Conservation (phyloP, 1,140 invertebrate genomes). For the Pogonomyrmex barbatus region DNA sequence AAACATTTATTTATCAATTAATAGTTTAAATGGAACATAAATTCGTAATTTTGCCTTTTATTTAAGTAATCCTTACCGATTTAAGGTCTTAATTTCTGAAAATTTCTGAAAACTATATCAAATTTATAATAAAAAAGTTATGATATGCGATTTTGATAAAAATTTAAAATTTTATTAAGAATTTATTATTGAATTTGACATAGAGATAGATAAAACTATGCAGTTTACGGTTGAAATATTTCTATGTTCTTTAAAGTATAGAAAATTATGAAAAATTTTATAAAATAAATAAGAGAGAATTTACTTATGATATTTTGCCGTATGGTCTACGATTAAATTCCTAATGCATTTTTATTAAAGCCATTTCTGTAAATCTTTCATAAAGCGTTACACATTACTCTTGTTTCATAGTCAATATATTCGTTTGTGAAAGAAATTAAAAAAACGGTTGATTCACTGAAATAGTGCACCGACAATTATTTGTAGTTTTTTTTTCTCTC, state of each 20-base stretch:
- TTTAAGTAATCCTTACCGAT: neutral
- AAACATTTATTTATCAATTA: too few species aligned
- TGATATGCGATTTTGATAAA: neutral
- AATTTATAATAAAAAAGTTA: neutral
- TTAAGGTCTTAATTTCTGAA: neutral
- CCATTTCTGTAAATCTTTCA: constrained; percentile 22
- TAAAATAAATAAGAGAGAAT: neutral
- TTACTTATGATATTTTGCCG: neutral
- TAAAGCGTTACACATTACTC: neutral
- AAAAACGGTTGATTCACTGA: constrained; percentile 36
- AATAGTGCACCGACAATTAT: constrained; percentile 65
- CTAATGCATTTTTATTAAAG: constrained; percentile 1
- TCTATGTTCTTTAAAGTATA: neutral
- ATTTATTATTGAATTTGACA: neutral
- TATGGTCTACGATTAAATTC: constrained; percentile 15
- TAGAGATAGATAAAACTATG: neutral
- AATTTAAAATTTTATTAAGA: neutral
- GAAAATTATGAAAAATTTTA: neutral
- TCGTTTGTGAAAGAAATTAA: constrained; percentile 11
- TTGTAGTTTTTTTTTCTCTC: constrained; percentile 63
- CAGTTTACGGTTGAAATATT: neutral
- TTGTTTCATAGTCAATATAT: constrained; percentile 41
- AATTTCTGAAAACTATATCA: neutral
- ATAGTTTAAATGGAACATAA: neutral
- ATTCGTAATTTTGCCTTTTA: neutral